Evolutionary conservation across 1,140 invertebrate species (phyloP).

Genomic region (Drosophila novamexicana): DNA sequence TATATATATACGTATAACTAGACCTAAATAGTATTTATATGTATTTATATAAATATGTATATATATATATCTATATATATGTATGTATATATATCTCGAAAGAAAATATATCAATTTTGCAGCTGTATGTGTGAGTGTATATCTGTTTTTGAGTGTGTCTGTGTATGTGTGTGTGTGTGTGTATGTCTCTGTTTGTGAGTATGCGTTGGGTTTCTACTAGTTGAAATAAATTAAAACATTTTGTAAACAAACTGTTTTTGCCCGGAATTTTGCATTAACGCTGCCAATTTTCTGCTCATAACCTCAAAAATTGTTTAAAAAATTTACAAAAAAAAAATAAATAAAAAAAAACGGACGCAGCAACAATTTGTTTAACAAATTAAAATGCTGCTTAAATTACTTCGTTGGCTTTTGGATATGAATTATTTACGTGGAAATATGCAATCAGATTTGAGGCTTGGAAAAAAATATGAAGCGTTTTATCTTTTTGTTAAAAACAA

Average conservation of each 20-base stretch:
- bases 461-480: constrained; percentile 16
- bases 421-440: constrained; percentile 8
- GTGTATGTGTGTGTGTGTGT: constrained; percentile 2
- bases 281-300: constrained; percentile 13
- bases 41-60: constrained; percentile 32
- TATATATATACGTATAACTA: constrained; percentile 39
- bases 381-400: constrained; percentile 13
- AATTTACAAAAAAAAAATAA: constrained; percentile 11
- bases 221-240: constrained; percentile 5
- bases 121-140: constrained; percentile 36
- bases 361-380: constrained; percentile 66
- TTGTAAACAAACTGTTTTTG: not conserved
- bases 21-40: constrained; percentile 37
- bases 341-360: constrained; percentile 8
- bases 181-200: not conserved
- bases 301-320: not conserved
- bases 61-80: constrained; percentile 40
- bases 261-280: not conserved
- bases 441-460: constrained; percentile 12
- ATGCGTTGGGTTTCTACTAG: not conserved
- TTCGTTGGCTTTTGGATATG: constrained; percentile 2
- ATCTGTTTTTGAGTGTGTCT: constrained; percentile 38
- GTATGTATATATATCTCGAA: constrained; percentile 29
- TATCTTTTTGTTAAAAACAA: not conserved
- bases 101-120: constrained; percentile 31